Evolutionary conservation across 2,113 vertebrate species (phyloP).

Genomic region (Malurus melanocephalus): DNA sequence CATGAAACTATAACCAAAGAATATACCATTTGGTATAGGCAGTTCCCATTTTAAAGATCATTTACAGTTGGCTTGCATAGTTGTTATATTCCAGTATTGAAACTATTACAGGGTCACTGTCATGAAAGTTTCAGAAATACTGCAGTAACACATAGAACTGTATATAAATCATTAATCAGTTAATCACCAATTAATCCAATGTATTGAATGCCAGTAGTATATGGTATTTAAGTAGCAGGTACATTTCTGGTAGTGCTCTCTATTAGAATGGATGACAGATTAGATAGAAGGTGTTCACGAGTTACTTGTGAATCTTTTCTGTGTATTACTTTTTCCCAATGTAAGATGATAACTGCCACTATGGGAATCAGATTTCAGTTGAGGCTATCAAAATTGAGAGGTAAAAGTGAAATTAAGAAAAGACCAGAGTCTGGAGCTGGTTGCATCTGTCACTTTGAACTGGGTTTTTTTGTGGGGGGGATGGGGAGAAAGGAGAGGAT

Average conservation of each 20-base stretch:
- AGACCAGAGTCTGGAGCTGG: not conserved
- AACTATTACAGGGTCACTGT: not conserved
- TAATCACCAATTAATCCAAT: not conserved
- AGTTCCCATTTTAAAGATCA: not conserved
- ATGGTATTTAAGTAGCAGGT: not conserved
- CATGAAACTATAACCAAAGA: not conserved
- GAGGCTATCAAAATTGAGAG: not conserved
- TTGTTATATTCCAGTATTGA: not conserved
- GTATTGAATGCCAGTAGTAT: not conserved
- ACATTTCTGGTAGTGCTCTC: not conserved
- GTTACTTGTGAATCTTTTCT: not conserved
- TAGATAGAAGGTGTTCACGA: not conserved
- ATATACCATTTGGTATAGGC: not conserved
- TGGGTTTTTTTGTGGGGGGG: not conserved
- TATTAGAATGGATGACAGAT: not conserved
- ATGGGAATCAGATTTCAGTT: not conserved
- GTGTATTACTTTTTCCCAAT: not conserved
- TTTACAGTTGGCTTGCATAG: not conserved
- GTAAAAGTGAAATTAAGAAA: slow-evolving; percentile 13
- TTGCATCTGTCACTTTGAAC: slow-evolving; percentile 51
- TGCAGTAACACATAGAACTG: not conserved
- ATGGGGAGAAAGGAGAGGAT: not conserved
- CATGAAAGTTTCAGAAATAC: not conserved
- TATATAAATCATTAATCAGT: not conserved
- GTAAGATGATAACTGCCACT: not conserved